These are phyloP conservation scores for Pyrrhosoma nymphula DNA, from an alignment of 2,888 invertebrate species.

Conservation along the genomic window DNA sequence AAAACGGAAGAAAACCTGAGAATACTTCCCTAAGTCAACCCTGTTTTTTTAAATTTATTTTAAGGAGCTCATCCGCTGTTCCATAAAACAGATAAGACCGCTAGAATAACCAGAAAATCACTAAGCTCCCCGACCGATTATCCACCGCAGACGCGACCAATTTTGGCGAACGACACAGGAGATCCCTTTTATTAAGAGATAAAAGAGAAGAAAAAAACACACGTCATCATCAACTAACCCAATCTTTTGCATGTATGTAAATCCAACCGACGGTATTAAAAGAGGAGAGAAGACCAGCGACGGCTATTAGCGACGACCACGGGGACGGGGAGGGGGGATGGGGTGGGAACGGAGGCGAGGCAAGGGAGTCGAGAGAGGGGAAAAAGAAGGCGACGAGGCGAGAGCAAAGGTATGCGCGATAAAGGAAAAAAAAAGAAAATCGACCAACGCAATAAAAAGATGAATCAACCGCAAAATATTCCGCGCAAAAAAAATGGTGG, in stretches of 20 bases:
- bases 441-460: neutral
- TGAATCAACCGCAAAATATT: constrained; percentile 20
- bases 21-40: too few relatives aligned
- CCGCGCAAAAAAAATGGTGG: neutral
- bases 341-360: neutral
- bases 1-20: too few relatives aligned
- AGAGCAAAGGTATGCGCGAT: neutral
- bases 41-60: neutral
- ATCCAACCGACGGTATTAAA: neutral
- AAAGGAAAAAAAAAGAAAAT: neutral
- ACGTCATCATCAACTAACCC: constrained; percentile 19
- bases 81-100: neutral
- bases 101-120: neutral
- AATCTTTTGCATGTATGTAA: neutral
- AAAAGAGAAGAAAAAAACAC: neutral
- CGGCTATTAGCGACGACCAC: neutral
- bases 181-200: neutral
- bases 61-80: neutral
- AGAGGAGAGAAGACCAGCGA: neutral
- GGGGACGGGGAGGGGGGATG: neutral
- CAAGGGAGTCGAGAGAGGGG: neutral
- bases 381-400: neutral
- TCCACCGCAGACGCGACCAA: neutral
- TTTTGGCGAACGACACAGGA: neutral
- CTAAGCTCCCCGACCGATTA: neutral